phyloP scores from a whole-genome alignment of 2,113 vertebrate species.

The Leuciscus idus region DNA sequence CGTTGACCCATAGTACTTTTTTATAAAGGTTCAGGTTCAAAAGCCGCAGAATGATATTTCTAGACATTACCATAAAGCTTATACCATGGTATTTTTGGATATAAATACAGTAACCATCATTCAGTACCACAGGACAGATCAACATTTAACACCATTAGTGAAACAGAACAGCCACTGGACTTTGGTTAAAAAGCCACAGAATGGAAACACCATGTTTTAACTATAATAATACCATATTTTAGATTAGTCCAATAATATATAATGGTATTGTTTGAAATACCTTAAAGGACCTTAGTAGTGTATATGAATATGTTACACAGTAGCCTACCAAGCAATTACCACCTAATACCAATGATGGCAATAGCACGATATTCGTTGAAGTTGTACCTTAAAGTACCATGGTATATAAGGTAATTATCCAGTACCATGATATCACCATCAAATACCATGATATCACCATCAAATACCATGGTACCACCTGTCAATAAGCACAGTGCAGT shows the following conservation, averaged over 20 bases:
- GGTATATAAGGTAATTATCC: not conserved
- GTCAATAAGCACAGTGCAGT: constrained; percentile 8
- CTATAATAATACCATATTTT: not conserved
- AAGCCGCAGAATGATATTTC: not conserved
- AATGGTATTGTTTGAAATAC: not conserved
- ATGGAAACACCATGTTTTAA: not conserved
- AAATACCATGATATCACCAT: not conserved
- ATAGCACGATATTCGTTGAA: not conserved
- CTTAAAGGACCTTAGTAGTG: not conserved
- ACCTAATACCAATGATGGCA: not conserved
- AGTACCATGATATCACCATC: not conserved
- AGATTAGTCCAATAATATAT: not conserved
- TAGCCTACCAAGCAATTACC: not conserved
- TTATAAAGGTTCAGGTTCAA: not conserved
- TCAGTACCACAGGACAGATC: not conserved
- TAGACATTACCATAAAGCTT: not conserved
- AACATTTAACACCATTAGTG: not conserved
- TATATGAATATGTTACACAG: not conserved
- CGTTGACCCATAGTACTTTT: not conserved
- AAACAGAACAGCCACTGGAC: not conserved
- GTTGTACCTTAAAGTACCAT: not conserved
- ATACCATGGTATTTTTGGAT: not conserved
- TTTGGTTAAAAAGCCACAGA: not conserved
- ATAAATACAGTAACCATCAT: not conserved
- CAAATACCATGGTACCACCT: not conserved